These are phyloP conservation scores for Rousettus leschenaultii DNA, from an alignment of 2,113 vertebrate genomes.

Conservation along the genomic window DNA sequence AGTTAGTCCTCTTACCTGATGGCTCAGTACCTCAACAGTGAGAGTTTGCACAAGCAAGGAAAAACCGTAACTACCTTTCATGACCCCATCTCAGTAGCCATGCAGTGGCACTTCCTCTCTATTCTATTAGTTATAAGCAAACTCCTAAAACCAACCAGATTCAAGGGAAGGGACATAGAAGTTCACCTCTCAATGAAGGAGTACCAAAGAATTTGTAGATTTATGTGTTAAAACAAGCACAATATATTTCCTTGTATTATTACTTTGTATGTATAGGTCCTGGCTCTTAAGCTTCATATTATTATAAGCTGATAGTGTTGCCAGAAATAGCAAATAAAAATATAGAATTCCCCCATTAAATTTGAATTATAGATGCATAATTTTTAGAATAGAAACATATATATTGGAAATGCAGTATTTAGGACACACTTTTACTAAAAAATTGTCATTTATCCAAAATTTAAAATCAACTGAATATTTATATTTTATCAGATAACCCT, in stretches of 20 bases:
- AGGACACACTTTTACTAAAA: background rate
- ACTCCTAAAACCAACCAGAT: background rate
- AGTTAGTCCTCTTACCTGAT: background rate
- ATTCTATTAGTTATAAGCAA: background rate
- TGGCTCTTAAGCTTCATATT: background rate
- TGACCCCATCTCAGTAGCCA: background rate
- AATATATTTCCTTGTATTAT: background rate
- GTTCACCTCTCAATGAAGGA: background rate
- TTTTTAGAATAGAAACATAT: background rate
- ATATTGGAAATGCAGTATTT: background rate
- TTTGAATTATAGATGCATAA: constrained; percentile 5
- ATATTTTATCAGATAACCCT: background rate
- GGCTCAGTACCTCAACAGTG: background rate
- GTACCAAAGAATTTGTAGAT: background rate
- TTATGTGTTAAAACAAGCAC: background rate
- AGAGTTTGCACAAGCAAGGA: background rate
- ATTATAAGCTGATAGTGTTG: background rate
- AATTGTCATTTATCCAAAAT: background rate
- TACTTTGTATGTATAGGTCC: background rate
- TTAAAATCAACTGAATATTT: background rate
- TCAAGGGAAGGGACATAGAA: background rate
- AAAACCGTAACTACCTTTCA: background rate
- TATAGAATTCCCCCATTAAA: background rate
- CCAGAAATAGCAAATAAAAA: constrained; percentile 31
- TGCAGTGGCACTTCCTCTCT: background rate